Evolutionary conservation across 2,113 vertebrate genomes (phyloP), one percentile per base, ranked within the genome.

Genomic region (Girardinichthys multiradiatus): DNA sequence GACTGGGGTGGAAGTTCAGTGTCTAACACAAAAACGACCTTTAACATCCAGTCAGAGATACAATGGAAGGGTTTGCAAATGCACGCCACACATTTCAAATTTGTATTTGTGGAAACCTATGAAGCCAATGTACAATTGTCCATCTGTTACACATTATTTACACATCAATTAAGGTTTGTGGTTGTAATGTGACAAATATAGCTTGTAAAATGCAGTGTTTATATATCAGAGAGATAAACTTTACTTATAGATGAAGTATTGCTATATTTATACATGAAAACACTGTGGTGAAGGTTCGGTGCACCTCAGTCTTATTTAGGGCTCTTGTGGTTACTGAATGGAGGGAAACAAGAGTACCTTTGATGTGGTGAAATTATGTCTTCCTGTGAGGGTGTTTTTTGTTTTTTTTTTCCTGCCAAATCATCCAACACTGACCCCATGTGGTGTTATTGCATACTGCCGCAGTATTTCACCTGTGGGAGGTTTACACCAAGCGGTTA

Each of bases 341-440:
- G 26, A 26, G 17, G 54, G 5, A 64, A 51, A 76, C 63, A 21
- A 37, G 17, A 45, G 58, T 6, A 26, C 28, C 60, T 81, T 81
- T 85, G 77, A 90, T 68, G 26, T 26, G 37, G 1, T 75, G 64
- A 75, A 74, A 42, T 65, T 10, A 13, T 31, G 67, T 27, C 79
- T 88, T 81, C 76, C 72, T 65, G 48, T 73, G 28, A 48, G 68
- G 39, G 57, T 76, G 81, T 19, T 14, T 17, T 17, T n/a, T n/a
- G n/a, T n/a, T n/a, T 76, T 79, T 19, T 14, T 17, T 14, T 61
- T 72, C 29, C 30, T 45, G 9, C 4, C 30, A 4, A 26, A 24
- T 57, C 48, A 54, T 57, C 2, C 64, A 71, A 79, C 80, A 74
- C 70, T 76, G 81, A 77, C 90, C 73, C 70, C 86, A 10, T 78